Conservation (phyloP, 2,888 invertebrate genomes). For the Sinotaia quadrata region DNA sequence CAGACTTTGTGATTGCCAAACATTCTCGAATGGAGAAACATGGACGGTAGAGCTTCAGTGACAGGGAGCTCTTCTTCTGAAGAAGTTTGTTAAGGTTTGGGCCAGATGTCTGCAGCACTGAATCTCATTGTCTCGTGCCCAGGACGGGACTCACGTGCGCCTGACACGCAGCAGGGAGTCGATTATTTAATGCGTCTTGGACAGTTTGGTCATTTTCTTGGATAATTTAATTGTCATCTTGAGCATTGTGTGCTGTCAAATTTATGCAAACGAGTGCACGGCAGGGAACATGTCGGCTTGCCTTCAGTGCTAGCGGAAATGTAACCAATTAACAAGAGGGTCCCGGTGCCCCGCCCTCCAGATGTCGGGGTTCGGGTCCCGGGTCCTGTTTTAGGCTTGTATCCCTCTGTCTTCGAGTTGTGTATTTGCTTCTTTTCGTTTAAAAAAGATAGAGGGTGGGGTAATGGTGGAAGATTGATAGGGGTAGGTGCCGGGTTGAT, state of each 20-base stretch:
- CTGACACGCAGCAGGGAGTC: slow-evolving; percentile 26
- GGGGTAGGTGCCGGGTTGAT: neutral
- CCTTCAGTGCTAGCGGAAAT: slow-evolving; percentile 25
- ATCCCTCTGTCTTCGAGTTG: neutral
- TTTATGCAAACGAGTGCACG: slow-evolving; percentile 34
- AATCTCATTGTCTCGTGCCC: slow-evolving; percentile 18
- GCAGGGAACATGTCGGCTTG: slow-evolving; percentile 15
- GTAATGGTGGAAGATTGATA: neutral
- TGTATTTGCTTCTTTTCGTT: neutral
- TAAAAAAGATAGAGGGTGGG: neutral
- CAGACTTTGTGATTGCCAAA: no score
- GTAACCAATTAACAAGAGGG: slow-evolving; percentile 34
- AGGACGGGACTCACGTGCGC: slow-evolving; percentile 6
- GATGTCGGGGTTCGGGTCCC: slow-evolving; percentile 29
- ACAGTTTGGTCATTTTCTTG: slow-evolving; percentile 32
- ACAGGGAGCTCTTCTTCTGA: neutral
- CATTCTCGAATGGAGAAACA: no score
- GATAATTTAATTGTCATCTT: slow-evolving; percentile 37
- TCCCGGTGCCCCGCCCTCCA: slow-evolving; percentile 30
- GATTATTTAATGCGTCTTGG: slow-evolving; percentile 30
- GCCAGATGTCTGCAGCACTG: slow-evolving; percentile 25
- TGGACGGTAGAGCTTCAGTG: no score
- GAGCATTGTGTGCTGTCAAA: slow-evolving; percentile 34
- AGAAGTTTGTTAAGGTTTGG: slow-evolving; percentile 10
- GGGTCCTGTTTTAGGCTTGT: slow-evolving; percentile 2